A percentile compares a stretch with the other conserved stretches of the same genome.
These are phyloP conservation scores for Epirrhoe tristata DNA, from an alignment of 2,888 invertebrate genomes.

Conservation along the genomic window DNA sequence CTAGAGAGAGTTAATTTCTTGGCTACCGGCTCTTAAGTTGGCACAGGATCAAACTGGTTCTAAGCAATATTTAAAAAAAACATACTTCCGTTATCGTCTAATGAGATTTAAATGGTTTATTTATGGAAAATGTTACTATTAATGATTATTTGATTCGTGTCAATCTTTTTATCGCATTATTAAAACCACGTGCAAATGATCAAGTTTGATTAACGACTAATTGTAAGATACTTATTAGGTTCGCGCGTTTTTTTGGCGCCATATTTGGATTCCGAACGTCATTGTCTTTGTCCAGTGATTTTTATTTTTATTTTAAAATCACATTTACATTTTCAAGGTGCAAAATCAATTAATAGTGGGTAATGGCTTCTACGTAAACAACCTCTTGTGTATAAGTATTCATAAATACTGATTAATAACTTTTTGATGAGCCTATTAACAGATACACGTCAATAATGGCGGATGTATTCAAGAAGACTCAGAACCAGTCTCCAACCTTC, in stretches of 20 bases:
- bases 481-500: slow-evolving; percentile 23
- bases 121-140: slow-evolving; percentile 23
- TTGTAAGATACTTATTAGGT: slow-evolving; percentile 19
- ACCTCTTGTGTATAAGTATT: background rate
- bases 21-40: slow-evolving; percentile 7
- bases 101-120: slow-evolving; percentile 29
- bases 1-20: slow-evolving; percentile 29
- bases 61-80: background rate
- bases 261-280: slow-evolving; percentile 25
- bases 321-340: background rate
- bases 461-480: slow-evolving; percentile 15
- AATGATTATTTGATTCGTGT: slow-evolving; percentile 20
- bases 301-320: background rate
- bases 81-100: slow-evolving; percentile 12
- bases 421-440: slow-evolving; percentile 21
- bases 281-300: slow-evolving; percentile 10
- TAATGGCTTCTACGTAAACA: background rate
- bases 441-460: slow-evolving; percentile 10
- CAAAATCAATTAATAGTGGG: background rate
- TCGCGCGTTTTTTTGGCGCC: slow-evolving; percentile 23
- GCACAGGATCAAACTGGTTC: slow-evolving; percentile 17
- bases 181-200: slow-evolving; percentile 1
- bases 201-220: slow-evolving; percentile 19
- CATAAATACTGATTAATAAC: slow-evolving; percentile 15
- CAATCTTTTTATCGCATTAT: slow-evolving; percentile 9